Percentiles rank a stretch among this genome's conserved stretches.
phyloP scores from a whole-genome alignment of 2,797 vertebrate genomes.

The Sebastes trivittatus region DNA sequence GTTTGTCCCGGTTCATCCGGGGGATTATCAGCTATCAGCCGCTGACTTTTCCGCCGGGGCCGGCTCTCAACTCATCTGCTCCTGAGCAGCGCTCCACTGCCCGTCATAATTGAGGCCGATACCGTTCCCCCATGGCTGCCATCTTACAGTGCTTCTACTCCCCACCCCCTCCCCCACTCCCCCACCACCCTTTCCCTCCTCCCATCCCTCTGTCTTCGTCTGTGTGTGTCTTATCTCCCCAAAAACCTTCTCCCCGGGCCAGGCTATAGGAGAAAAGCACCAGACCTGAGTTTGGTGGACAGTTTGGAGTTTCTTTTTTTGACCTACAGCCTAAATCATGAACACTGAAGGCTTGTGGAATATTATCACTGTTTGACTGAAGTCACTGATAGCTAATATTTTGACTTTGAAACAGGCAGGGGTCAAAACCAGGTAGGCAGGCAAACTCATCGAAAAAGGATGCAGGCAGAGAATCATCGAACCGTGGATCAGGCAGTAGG shows the following conservation, averaged over 20 bases:
- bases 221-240: constrained; percentile 53
- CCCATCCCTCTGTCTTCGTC: constrained; percentile 26
- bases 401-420: background rate
- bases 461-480: background rate
- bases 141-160: constrained; percentile 52
- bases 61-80: constrained; percentile 77
- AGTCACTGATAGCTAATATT: background rate
- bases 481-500: background rate
- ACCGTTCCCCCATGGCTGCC: constrained; percentile 72
- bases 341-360: background rate
- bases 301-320: constrained; percentile 4
- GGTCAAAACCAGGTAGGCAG: background rate
- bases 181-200: background rate
- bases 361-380: background rate
- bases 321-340: background rate
- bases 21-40: constrained; percentile 80
- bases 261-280: constrained; percentile 18
- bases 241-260: constrained; percentile 43
- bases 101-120: constrained; percentile 81
- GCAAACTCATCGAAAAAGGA: background rate
- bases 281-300: constrained; percentile 3
- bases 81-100: constrained; percentile 76
- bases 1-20: constrained; percentile 62
- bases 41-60: constrained; percentile 69
- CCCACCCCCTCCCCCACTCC: fast-evolving